Evolutionary conservation across 2,113 vertebrate genomes (phyloP).

Genomic region (Hoplias malabaricus): DNA sequence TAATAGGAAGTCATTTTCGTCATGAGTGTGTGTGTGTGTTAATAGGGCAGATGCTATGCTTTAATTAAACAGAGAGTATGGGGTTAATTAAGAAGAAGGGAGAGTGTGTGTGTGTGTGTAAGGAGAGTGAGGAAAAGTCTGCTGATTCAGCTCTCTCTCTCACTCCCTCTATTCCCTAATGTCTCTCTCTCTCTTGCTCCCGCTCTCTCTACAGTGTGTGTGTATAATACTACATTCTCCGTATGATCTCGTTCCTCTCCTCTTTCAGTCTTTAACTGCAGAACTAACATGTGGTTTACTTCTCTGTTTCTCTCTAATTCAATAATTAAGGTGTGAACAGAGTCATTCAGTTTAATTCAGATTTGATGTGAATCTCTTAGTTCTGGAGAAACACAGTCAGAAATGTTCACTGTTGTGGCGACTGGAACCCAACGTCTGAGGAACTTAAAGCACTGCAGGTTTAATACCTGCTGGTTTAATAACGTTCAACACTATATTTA

Average conservation of each 20-base stretch:
- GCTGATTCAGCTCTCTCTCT: conserved; percentile 48
- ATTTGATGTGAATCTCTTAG: no score
- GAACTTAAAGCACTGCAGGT: no score
- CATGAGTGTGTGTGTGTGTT: conserved; percentile 35
- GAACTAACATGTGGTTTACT: no score
- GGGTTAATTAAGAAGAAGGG: conserved; percentile 49
- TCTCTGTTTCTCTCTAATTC: no score
- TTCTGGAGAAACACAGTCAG: no score
- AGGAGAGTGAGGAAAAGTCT: conserved; percentile 38
- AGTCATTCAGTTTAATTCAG: no score
- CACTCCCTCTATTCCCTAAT: conserved; percentile 62
- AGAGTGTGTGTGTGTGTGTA: conserved; percentile 21
- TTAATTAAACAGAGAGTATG: conserved; percentile 50
- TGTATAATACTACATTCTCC: background rate
- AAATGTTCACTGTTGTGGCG: no score
- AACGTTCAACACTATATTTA: no score
- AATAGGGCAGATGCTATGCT: conserved; percentile 43
- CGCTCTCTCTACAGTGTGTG: conserved; percentile 7
- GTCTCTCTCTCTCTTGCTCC: conserved; percentile 66
- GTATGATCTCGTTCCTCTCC: conserved; percentile 32
- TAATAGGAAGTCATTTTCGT: background rate
- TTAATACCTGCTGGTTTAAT: no score
- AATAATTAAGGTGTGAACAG: no score
- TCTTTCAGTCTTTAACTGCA: no score
- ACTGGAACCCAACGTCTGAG: no score